A percentile compares a stretch with the other conserved stretches of the same genome.
Evolutionary conservation across 1,140 invertebrate species (phyloP).

Genomic region (Drosophila sechellia): DNA sequence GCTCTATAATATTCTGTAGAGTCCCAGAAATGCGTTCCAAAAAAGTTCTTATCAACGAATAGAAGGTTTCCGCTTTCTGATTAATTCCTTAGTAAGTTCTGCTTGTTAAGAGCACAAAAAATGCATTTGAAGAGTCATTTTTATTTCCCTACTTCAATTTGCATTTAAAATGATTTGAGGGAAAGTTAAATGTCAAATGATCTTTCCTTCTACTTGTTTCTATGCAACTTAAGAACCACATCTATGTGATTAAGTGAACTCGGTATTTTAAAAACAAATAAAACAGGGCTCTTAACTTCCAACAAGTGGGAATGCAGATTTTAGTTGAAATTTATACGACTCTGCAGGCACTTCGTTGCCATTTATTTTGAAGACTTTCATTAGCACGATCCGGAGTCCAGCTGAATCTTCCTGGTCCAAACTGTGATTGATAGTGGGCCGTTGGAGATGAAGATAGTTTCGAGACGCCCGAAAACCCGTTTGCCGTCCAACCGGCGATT

Average conservation of each 20-base stretch:
- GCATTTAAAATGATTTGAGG: background rate
- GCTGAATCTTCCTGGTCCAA: conserved; percentile 36
- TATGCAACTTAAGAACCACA: background rate
- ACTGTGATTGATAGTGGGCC: conserved; percentile 65
- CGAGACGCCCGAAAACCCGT: conserved; percentile 60
- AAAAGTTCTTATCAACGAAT: background rate
- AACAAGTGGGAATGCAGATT: background rate
- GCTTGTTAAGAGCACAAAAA: no score
- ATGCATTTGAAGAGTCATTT: background rate
- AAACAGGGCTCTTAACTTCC: background rate
- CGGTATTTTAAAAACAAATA: background rate
- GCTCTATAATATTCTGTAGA: no score
- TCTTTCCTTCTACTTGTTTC: no score
- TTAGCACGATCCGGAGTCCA: conserved; percentile 33
- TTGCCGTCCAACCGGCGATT: conserved; percentile 65
- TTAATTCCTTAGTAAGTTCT: no score
- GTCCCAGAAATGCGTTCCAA: background rate
- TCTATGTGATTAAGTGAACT: background rate
- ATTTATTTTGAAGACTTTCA: conserved; percentile 10
- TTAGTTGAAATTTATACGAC: no score
- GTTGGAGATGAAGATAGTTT: conserved; percentile 45
- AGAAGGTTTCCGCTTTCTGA: no score
- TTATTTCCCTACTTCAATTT: background rate
- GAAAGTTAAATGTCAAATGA: no score
- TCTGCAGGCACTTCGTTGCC: no score